Base-by-base conservation (phyloP, 1,140 invertebrate species). In the Diuraphis noxia region DNA sequence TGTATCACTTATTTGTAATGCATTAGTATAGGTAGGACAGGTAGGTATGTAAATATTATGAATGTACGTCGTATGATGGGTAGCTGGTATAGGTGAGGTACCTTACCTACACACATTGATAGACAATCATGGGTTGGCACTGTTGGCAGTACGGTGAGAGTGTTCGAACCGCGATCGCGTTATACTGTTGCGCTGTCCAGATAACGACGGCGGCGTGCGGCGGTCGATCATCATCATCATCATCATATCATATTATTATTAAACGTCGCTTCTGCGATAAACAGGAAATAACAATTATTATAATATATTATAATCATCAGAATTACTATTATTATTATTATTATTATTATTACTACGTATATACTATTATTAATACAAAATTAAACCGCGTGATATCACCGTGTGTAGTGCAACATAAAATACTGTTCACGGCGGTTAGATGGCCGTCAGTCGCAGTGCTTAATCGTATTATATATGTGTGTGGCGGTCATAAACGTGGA, bases 221-320 rank as follows among this genome's bases (percentile, higher is more conserved):
- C 56, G 56, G 56, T n/a, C 56, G 56, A 72, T 72, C 56, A 72
- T 72, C 56, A 72, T 72, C n/a, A 72, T 49, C 46, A 49, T 49
- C 3, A 49, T 49, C 43, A 43, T 49, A 49, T 49, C n/a, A n/a
- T 63, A 72, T n/a, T n/a, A 72, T n/a, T 72, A 72, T 4, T 72
- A n/a, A n/a, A 72, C 56, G n/a, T 72, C 56, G 17, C 13, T 72
- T 30, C 30, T 72, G 30, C 56, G 56, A 72, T 72, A 30, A 72
- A 72, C 56, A 72, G 56, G 56, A 72, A 72, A 72, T 72, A 72
- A 72, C 56, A 72, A 72, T 72, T 72, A n/a, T 72, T 72, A 72
- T n/a, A 72, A 72, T 72, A 72, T 6, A 72, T 17, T 72, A n/a
- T 72, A 5, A 72, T 72, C 30, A n/a, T n/a, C 13, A n/a, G 4